phyloP scores from a whole-genome alignment of 2,888 invertebrate species.

The Byasa hedistus region DNA sequence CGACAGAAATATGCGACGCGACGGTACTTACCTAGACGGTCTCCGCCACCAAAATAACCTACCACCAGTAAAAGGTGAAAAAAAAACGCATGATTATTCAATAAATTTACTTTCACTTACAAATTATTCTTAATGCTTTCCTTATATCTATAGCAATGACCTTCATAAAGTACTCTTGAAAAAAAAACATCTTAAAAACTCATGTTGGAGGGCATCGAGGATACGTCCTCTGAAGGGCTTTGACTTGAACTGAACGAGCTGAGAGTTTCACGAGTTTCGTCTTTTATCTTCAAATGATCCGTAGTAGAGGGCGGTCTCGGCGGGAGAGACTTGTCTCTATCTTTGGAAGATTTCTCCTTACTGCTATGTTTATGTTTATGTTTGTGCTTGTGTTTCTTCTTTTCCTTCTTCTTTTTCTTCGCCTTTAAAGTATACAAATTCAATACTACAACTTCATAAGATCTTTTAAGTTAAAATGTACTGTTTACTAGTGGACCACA shows the following conservation, averaged over 20 bases:
- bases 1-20: too few species aligned
- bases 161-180: background rate
- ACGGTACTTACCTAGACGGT: too few species aligned
- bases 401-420: slow-evolving; percentile 88
- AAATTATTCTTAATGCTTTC: background rate
- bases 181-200: slow-evolving; percentile 49
- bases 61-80: background rate
- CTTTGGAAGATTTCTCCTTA: slow-evolving; percentile 63
- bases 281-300: slow-evolving; percentile 82
- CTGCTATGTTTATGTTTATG: slow-evolving; percentile 91
- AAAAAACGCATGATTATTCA: background rate
- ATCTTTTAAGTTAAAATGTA: background rate
- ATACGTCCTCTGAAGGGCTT: slow-evolving; percentile 81
- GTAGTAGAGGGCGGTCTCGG: slow-evolving; percentile 61
- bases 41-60: too few species aligned
- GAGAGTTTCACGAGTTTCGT: slow-evolving; percentile 87
- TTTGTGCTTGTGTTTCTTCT: slow-evolving; percentile 93
- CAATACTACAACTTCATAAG: background rate
- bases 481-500: too few species aligned
- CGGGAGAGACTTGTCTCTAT: slow-evolving; percentile 57
- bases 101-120: background rate
- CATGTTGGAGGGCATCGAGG: slow-evolving; percentile 69
- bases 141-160: background rate
- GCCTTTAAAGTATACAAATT: slow-evolving; percentile 48
- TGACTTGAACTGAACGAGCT: slow-evolving; percentile 89